These are phyloP conservation scores for Brachymystax lenok DNA, from an alignment of 2,797 vertebrate genomes.

Conservation along the genomic window DNA sequence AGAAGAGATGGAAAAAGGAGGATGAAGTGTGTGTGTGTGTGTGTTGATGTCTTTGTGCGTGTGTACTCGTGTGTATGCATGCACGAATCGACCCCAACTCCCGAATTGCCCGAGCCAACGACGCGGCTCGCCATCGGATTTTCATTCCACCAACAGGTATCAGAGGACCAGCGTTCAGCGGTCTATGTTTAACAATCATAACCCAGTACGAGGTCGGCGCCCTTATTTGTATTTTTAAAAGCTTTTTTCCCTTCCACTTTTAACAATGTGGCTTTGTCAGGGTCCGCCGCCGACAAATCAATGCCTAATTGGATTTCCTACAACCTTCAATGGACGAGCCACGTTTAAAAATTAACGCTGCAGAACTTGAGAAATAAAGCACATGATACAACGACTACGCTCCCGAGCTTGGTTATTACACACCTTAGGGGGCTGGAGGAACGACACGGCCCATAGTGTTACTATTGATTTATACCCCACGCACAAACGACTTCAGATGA, in stretches of 20 bases:
- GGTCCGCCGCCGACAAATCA: constrained; percentile 25
- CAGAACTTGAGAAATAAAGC: constrained; percentile 31
- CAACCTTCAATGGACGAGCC: constrained; percentile 33
- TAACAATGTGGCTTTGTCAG: constrained; percentile 18
- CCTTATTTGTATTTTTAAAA: constrained; percentile 25
- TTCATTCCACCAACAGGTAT: neutral
- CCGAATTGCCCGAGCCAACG: too few species aligned
- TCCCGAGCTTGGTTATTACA: neutral
- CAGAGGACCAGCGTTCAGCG: neutral
- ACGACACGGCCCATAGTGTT: neutral
- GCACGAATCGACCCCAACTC: too few species aligned
- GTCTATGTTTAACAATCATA: constrained; percentile 27
- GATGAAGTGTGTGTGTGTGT: neutral
- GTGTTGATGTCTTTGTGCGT: too few species aligned
- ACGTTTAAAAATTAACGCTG: constrained; percentile 45
- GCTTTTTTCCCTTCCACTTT: constrained; percentile 9
- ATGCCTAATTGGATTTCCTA: constrained; percentile 48
- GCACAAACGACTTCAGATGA: neutral
- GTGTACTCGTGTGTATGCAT: too few species aligned
- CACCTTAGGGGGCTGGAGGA: neutral
- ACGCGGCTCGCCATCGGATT: neutral
- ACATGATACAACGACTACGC: neutral
- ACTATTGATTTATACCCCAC: neutral
- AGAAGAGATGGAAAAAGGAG: neutral
- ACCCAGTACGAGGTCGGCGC: constrained; percentile 22